phyloP scores from a whole-genome alignment of 1,140 invertebrate species.

The Caenorhabditis inopinata region DNA sequence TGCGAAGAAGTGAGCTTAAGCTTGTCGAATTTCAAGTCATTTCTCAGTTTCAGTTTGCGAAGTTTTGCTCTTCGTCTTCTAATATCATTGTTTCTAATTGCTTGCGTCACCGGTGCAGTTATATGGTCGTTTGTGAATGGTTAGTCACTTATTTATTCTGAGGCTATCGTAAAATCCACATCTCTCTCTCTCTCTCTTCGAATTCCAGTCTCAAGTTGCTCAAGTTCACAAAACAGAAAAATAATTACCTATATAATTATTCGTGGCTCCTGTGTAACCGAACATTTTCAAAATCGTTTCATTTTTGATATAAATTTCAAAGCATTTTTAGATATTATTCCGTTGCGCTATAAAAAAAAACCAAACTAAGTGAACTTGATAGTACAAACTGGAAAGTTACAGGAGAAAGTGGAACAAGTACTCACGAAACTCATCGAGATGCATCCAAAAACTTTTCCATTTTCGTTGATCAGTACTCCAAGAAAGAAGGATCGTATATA shows the following conservation, averaged over 20 bases:
- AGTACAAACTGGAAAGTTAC: no score
- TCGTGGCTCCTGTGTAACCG: no score
- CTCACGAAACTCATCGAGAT: background rate
- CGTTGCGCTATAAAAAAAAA: no score
- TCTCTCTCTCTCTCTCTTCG: no score
- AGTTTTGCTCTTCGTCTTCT: background rate
- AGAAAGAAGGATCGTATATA: background rate
- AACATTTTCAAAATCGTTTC: no score
- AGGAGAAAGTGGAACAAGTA: background rate
- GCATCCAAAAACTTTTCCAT: slow-evolving; percentile 3
- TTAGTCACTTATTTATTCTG: background rate
- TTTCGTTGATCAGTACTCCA: background rate
- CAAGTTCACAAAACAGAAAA: no score
- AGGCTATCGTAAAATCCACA: no score
- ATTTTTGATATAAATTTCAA: no score
- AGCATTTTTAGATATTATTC: no score
- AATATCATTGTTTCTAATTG: background rate
- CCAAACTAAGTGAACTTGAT: no score
- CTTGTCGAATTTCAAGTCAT: background rate
- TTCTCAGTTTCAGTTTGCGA: background rate
- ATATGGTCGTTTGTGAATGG: slow-evolving; percentile 8
- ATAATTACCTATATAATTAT: no score
- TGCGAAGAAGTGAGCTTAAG: background rate
- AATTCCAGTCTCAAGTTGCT: no score
- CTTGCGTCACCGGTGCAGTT: background rate